These are phyloP conservation scores for Coccyzus lansbergi DNA, from an alignment of 2,797 vertebrate genomes.

Conservation along the genomic window DNA sequence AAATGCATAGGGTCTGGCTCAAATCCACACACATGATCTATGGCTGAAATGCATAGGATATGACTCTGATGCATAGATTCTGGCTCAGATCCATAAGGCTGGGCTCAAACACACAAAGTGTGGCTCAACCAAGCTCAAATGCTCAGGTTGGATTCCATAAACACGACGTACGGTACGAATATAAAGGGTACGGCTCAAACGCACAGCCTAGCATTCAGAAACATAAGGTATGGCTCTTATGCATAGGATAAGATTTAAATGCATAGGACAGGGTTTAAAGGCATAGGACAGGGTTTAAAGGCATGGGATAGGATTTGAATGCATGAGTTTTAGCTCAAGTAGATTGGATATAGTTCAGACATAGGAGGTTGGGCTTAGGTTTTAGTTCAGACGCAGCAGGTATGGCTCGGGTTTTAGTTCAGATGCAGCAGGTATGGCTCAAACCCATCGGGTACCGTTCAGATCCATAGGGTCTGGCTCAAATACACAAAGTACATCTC, in stretches of 20 bases:
- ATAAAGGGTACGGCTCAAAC: not conserved
- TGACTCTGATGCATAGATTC: not conserved
- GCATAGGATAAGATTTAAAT: too few species aligned
- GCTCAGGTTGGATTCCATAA: too few species aligned
- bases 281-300: rapidly evolving
- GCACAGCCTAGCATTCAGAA: not conserved
- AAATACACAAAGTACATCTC: too few species aligned
- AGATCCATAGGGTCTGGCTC: too few species aligned
- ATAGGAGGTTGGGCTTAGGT: too few species aligned
- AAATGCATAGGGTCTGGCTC: not conserved
- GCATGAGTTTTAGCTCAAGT: not conserved
- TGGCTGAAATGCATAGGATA: not conserved
- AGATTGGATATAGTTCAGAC: too few species aligned
- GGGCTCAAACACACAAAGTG: too few species aligned
- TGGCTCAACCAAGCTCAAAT: not conserved
- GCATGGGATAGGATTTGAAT: not conserved
- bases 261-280: too few species aligned
- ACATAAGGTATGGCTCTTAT: not conserved
- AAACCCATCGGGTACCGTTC: rapidly evolving
- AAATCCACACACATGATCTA: too few species aligned
- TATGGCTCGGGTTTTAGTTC: rapidly evolving
- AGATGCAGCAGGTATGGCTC: rapidly evolving
- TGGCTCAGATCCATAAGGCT: too few species aligned
- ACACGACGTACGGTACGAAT: not conserved
- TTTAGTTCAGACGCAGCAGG: rapidly evolving